Evolutionary conservation across 2,113 vertebrate species (phyloP), one percentile per base, ranked within the genome.

Genomic region (Catharus fuscescens): DNA sequence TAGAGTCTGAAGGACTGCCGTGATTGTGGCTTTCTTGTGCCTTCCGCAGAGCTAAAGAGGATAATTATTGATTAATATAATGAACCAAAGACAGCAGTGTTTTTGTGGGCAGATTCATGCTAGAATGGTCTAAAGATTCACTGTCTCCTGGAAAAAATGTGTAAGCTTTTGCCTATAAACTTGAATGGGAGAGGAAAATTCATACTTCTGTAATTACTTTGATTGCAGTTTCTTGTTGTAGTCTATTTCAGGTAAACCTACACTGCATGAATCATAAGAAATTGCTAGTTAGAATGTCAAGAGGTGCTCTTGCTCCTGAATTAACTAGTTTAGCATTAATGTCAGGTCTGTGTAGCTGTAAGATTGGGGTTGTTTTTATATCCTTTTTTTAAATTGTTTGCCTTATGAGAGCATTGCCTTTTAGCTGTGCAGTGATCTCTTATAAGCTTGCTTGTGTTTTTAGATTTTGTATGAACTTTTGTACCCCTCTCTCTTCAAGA

Each of bases 271-370:
- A 48, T 94, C 88, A 61, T 86, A 66, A 32, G 29, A 90, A 92
- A 82, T 95, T 88, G 38, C 54, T 69, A 59, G 45, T 60, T 89
- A 67, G 3, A 88, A 79, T 72, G 88, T 93, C 79, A 86, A 93
- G 88, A 86, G 67, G 32, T 93, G 67, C 66, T 94, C 96, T 83
- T 77, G 28, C 53, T 92, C 36, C 62, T 65, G 31, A 77, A 62
- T 72, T 77, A 80, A 59, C 40, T 82, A 45, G 21, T 86, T 87
- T 45, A 76, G 7, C 21, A 28, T 82, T 78, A 53, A 53, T 45
- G 36, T 82, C 13, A 77, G 28, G 26, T 72, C 40, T 76, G 1
- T 31, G 45, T 65, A 36, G 17, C 31, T 80, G 4, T 67, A 57
- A 64, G 23, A 45, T 17, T 25, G 2, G 31, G 38, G 24, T 25